Percentiles rank a stretch among this genome's conserved stretches.
Evolutionary conservation across 2,888 invertebrate species (phyloP).

Genomic region (Rhamphomyia laevipes): DNA sequence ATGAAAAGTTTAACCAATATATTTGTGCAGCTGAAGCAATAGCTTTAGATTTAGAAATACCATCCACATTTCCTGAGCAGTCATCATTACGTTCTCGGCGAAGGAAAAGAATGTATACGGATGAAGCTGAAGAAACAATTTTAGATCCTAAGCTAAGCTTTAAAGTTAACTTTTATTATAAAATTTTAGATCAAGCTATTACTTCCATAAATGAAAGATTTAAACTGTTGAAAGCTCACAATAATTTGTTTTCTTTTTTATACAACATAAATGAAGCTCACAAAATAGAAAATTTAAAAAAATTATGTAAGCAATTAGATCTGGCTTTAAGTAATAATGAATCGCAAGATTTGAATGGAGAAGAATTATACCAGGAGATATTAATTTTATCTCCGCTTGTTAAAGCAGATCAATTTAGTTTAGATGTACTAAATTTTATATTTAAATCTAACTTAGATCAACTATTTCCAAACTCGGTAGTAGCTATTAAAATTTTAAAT

Average conservation of each 20-base stretch:
- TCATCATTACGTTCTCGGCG: background rate
- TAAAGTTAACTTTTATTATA: background rate
- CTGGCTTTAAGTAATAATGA: background rate
- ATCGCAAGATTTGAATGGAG: background rate
- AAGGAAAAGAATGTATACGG: constrained; percentile 1
- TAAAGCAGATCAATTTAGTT: background rate
- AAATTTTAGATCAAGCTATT: background rate
- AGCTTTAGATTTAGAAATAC: background rate
- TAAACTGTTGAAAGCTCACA: background rate
- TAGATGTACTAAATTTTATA: background rate
- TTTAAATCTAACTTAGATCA: background rate
- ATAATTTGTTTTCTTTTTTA: constrained; percentile 1
- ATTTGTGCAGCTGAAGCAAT: background rate
- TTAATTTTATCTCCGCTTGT: background rate
- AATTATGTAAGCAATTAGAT: background rate
- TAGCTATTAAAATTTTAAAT: background rate
- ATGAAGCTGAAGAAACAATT: constrained; percentile 2
- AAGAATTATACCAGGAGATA: background rate
- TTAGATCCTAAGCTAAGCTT: background rate
- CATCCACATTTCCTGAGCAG: background rate
- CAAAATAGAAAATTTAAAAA: background rate
- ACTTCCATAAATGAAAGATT: background rate
- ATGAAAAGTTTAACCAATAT: background rate
- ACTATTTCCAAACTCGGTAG: background rate
- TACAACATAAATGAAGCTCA: background rate